Evolutionary conservation across 2,797 vertebrate species (phyloP), one percentile per base, ranked within the genome.

Genomic region (Enteromius anoplus): DNA sequence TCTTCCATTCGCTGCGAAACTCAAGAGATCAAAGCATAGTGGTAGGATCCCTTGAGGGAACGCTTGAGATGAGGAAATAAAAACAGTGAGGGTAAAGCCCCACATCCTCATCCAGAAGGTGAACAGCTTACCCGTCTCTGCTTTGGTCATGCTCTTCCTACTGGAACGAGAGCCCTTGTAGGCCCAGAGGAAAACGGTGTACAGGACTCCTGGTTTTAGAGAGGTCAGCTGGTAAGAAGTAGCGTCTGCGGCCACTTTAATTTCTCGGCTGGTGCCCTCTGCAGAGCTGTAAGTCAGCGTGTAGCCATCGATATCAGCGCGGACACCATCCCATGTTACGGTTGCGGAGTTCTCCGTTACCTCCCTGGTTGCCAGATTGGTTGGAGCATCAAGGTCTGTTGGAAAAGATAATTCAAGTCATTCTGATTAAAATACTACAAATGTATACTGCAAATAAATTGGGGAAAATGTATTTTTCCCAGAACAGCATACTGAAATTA

Each of bases 271-370:
- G 70, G 91, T 89, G 68, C 95, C 93, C 0, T 93, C 90, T 10
- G 90, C 87, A 0, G 94, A 96, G 53, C 85, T 91, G 88, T 95
- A 96, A 83, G 86, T 93, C 71, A 96, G 89, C 71, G 91, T 71
- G 78, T 97, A 97, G 88, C 93, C 94, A 80, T 96, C 95, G 21
- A 95, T 91, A 47, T 91, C 84, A 1, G 93, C 94, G 86, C 72
- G 93, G 81, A 93, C 93, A 0, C 88, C 89, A 78, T 94, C 93
- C 96, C 96, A 97, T 2, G 93, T 94, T 77, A 96, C 80, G 0
- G 75, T 93, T 82, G 94, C 92, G 2, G 92, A 92, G 88, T 92
- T 91, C 85, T 96, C 95, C 0, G 94, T 94, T 78, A 94, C 91
- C 32, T 86, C 91, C 64, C 81, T 90, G 40, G 93, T 91, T 85